phyloP scores from a whole-genome alignment of 1,140 invertebrate species.

The Aphelinus certus region DNA sequence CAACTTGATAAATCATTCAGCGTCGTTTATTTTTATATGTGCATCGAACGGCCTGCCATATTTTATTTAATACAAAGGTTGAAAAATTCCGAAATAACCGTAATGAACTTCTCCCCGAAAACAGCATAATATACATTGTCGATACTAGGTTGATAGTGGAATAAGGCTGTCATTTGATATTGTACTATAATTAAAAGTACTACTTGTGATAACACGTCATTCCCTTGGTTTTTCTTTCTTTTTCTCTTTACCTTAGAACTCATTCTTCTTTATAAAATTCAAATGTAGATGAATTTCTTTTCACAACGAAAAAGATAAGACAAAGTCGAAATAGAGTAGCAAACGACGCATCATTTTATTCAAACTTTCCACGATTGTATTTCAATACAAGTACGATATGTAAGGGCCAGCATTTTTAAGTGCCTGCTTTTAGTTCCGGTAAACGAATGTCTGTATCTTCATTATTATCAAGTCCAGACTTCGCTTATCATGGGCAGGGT shows the following conservation, averaged over 20 bases:
- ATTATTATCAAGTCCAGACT: not conserved
- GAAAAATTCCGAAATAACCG: too few relatives aligned
- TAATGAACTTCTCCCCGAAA: too few relatives aligned
- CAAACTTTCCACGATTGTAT: slow-evolving; percentile 14
- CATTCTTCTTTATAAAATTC: not conserved
- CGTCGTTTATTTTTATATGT: too few relatives aligned
- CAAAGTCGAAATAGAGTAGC: not conserved
- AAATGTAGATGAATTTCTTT: slow-evolving; percentile 10
- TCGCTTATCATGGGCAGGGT: slow-evolving; percentile 26
- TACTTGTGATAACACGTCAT: not conserved
- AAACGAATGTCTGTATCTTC: slow-evolving; percentile 10
- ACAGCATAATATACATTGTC: too few relatives aligned
- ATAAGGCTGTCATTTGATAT: not conserved
- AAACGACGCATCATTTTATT: slow-evolving; percentile 11
- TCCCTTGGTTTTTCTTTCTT: slow-evolving; percentile 30
- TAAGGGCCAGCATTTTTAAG: slow-evolving; percentile 29
- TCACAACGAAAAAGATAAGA: slow-evolving; percentile 20
- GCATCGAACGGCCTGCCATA: too few relatives aligned
- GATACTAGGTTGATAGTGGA: too few relatives aligned
- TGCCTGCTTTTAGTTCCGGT: slow-evolving; percentile 27
- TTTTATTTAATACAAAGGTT: too few relatives aligned
- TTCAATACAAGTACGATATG: slow-evolving; percentile 11
- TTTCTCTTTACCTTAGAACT: slow-evolving; percentile 20
- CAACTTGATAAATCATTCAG: too few relatives aligned
- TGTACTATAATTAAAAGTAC: slow-evolving; percentile 13